phyloP scores from a whole-genome alignment of 1,140 invertebrate genomes.

The Xylocopa sonorina region DNA sequence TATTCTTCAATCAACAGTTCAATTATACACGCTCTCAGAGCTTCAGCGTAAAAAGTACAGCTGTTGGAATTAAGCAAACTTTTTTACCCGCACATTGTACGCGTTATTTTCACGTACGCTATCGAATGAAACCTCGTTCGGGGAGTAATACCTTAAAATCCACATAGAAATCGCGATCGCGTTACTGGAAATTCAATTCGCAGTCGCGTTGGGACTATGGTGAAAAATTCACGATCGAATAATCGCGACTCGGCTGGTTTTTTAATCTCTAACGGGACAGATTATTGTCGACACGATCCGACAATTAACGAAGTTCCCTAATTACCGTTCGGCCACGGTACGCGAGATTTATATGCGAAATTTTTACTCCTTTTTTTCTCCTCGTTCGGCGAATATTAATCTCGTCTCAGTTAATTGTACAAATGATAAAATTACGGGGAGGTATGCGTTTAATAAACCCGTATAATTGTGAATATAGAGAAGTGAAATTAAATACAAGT shows the following conservation, averaged over 20 bases:
- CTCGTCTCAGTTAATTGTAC: background rate
- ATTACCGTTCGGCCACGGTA: background rate
- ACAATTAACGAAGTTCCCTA: background rate
- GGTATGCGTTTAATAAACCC: too few species aligned
- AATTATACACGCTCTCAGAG: too few species aligned
- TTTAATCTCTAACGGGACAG: background rate
- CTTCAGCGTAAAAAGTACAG: too few species aligned
- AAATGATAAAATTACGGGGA: background rate
- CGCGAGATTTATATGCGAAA: background rate
- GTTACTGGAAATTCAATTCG: slow-evolving; percentile 30
- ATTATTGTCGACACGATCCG: background rate
- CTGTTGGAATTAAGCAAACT: too few species aligned
- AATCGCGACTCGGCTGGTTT: background rate
- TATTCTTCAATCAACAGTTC: too few species aligned
- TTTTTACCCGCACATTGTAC: too few species aligned
- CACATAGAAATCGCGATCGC: slow-evolving; percentile 8
- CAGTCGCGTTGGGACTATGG: too few species aligned
- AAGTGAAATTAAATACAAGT: background rate
- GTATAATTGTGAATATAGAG: background rate
- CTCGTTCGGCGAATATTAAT: too few species aligned
- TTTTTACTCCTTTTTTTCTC: background rate
- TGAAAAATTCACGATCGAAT: background rate
- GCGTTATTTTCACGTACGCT: background rate
- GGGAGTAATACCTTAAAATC: slow-evolving; percentile 15
- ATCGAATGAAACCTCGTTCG: background rate